Conservation (phyloP, 2,113 vertebrate genomes). For the Chaenocephalus aceratus region DNA sequence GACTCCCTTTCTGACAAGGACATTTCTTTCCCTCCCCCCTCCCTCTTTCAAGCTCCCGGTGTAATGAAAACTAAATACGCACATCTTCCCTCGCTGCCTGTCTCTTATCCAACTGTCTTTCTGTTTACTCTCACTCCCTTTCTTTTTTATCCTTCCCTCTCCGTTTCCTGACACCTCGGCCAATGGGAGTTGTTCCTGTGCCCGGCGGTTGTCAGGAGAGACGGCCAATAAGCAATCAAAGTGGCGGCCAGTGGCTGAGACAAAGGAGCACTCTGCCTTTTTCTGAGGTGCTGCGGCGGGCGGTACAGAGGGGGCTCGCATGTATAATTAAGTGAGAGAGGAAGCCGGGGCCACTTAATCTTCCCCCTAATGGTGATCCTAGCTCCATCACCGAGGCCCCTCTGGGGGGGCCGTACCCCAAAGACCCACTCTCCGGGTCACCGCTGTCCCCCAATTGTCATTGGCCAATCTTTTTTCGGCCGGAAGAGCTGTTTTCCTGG, state of each 20-base stretch:
- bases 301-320: slow-evolving; percentile 86
- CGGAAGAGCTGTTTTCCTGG: slow-evolving; percentile 86
- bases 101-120: slow-evolving; percentile 72
- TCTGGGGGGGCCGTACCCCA: slow-evolving; percentile 86
- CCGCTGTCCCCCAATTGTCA: slow-evolving; percentile 89
- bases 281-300: slow-evolving; percentile 77
- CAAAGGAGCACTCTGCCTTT: slow-evolving; percentile 84
- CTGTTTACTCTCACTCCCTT: slow-evolving; percentile 47
- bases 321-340: slow-evolving; percentile 94
- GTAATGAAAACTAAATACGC: slow-evolving; percentile 98
- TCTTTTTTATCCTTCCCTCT: slow-evolving; percentile 64
- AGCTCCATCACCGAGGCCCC: slow-evolving; percentile 87
- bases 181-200: slow-evolving; percentile 94
- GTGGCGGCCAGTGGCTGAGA: slow-evolving; percentile 88
- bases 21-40: slow-evolving; percentile 87
- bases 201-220: slow-evolving; percentile 94
- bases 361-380: slow-evolving; percentile 92
- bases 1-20: slow-evolving; percentile 94
- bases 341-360: slow-evolving; percentile 92
- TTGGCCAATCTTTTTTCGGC: slow-evolving; percentile 89
- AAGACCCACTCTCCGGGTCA: slow-evolving; percentile 90
- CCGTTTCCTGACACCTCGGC: slow-evolving; percentile 86
- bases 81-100: slow-evolving; percentile 83
- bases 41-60: slow-evolving; percentile 89
- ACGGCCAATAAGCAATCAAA: slow-evolving; percentile 96